These are phyloP conservation scores for Sphaerophoria rueppellii DNA, from an alignment of 2,888 invertebrate genomes.

Conservation along the genomic window DNA sequence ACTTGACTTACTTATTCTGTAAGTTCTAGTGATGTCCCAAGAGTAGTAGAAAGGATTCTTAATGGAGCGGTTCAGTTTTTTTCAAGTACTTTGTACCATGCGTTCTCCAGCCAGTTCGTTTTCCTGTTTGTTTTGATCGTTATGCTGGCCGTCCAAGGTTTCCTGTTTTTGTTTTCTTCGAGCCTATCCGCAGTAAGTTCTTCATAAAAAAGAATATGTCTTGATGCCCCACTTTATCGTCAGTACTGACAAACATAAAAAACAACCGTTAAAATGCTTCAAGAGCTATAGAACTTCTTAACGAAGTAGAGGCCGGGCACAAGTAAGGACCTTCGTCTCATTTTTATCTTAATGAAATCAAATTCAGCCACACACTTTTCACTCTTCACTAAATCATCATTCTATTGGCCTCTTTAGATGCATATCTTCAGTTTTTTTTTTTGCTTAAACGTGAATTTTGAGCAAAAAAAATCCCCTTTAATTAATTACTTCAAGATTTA, in stretches of 20 bases:
- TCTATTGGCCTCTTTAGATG: constrained; percentile 53
- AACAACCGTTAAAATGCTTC: constrained; percentile 10
- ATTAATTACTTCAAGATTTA: constrained; percentile 68
- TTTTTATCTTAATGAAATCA: constrained; percentile 28
- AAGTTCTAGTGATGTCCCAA: too few species aligned
- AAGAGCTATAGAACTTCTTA: background rate
- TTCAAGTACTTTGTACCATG: too few species aligned
- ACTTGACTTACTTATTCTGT: too few species aligned
- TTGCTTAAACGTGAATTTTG: background rate
- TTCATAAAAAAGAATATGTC: too few species aligned
- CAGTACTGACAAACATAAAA: background rate
- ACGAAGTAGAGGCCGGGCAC: background rate
- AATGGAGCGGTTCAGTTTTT: too few species aligned
- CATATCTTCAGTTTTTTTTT: constrained; percentile 27
- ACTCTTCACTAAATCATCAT: constrained; percentile 63
- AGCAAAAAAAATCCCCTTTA: constrained; percentile 30
- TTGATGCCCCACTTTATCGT: background rate
- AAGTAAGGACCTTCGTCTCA: background rate
- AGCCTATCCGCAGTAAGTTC: background rate
- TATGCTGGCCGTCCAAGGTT: too few species aligned
- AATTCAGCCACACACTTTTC: constrained; percentile 46
- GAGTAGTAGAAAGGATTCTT: too few species aligned
- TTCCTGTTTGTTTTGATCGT: too few species aligned
- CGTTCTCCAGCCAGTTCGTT: too few species aligned
- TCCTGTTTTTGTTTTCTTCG: too few species aligned